Conservation (phyloP, 2,797 vertebrate species). For the Pygocentrus nattereri region DNA sequence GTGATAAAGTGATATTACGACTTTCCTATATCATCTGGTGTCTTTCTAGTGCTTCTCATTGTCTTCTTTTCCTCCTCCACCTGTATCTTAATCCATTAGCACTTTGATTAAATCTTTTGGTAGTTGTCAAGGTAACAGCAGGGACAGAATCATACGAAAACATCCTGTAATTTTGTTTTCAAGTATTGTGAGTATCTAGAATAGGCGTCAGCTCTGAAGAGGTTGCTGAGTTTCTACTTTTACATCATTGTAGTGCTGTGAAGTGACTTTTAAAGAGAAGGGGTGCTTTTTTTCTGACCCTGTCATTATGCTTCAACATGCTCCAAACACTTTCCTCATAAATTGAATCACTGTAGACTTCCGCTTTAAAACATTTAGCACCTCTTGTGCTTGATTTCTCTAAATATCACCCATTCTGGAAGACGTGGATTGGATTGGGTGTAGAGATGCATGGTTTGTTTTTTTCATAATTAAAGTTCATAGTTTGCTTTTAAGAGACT, state of each 20-base stretch:
- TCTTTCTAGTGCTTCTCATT: conserved; percentile 1
- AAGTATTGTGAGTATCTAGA: background rate
- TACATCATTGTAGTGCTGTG: background rate
- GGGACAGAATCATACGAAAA: background rate
- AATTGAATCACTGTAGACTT: background rate
- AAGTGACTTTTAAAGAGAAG: background rate
- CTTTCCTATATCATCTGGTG: background rate
- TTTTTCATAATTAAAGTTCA: background rate
- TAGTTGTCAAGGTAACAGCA: conserved; percentile 46
- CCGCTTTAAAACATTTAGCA: background rate
- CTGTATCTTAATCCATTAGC: background rate
- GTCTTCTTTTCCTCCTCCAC: background rate
- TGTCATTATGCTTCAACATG: background rate
- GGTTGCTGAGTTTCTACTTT: background rate
- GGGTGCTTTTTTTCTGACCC: background rate
- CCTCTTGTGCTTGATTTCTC: background rate
- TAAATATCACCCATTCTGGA: background rate
- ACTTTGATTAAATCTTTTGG: conserved; percentile 18
- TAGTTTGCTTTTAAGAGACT: background rate
- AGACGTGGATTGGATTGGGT: background rate
- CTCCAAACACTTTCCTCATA: background rate
- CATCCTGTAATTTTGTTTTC: background rate
- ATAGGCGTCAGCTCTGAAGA: background rate
- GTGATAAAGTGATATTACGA: background rate
- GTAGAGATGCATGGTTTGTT: background rate